These are phyloP conservation scores for Dicaeum eximium DNA, from an alignment of 2,113 vertebrate species.

Conservation along the genomic window DNA sequence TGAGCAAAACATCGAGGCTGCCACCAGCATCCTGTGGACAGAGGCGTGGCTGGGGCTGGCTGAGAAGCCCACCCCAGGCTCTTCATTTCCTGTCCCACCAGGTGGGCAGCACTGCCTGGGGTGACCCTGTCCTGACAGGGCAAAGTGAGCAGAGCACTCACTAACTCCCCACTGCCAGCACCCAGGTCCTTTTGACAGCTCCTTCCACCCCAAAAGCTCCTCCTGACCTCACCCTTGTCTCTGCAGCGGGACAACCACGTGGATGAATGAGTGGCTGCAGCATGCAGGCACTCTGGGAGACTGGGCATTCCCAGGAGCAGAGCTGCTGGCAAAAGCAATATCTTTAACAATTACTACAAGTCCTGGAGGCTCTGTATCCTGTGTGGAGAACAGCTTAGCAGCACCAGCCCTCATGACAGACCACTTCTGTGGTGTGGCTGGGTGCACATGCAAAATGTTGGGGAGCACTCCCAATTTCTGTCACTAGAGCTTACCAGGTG, in stretches of 20 bases:
- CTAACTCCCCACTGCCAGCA: not conserved
- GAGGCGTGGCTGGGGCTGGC: fast-evolving
- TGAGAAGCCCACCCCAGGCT: not conserved
- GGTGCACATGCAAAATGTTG: not conserved
- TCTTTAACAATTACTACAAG: not conserved
- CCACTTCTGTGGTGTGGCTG: fast-evolving
- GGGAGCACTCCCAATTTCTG: not conserved
- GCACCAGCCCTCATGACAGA: not conserved
- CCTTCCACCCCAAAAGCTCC: not conserved
- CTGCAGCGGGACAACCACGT: fast-evolving
- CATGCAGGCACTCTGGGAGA: not conserved
- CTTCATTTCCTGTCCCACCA: fast-evolving
- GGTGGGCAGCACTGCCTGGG: fast-evolving
- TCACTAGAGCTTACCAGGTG: not conserved
- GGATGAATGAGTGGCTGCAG: fast-evolving
- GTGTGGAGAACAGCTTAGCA: fast-evolving
- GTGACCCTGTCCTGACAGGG: not conserved
- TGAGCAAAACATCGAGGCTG: fast-evolving
- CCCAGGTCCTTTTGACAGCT: not conserved
- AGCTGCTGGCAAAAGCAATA: not conserved
- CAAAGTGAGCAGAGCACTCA: fast-evolving
- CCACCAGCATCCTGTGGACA: not conserved
- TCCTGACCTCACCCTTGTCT: not conserved
- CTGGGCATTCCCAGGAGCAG: not conserved
- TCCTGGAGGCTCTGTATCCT: not conserved